Base-by-base conservation (phyloP, 2,113 vertebrate genomes). In the Lophius piscatorius region DNA sequence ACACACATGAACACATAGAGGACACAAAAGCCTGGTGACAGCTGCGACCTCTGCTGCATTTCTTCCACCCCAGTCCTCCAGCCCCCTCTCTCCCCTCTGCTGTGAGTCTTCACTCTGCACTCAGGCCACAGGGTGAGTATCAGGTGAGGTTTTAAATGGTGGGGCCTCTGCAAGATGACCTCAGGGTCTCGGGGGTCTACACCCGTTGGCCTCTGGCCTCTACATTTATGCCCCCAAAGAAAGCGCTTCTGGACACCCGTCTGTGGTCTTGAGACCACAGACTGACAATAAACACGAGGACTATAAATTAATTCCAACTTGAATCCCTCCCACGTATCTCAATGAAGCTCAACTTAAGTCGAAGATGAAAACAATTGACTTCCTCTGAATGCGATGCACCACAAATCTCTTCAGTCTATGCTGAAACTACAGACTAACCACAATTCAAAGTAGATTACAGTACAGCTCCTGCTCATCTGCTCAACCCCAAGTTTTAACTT, bases 131-230 rank as follows among this genome's bases (percentile, higher is more conserved):
- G 88, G 81, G 82, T 80, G 87, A 87, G 87, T 90, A 90, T 90
- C 88, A 90, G 84, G 87, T 90, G 81, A 89, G 87, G 81, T 90
- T 90, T 90, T 89, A 89, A 90, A 89, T 89, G 88, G 82, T 24
- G 45, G 77, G 80, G 87, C 82, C 87, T 83, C 81, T 29, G 58
- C 34, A 16, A 66, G 79, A 87, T 88, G 87, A 88, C 85, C 87
- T 88, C 82, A 87, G 82, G 82, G 77, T 87, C 87, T 66, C 82
- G 14, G 35, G 74, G 80, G 84, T 85, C 77, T 81, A 65, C 52
- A 78, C 80, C 61, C 28, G 13, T 8, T 83, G 75, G 81, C 84
- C 88, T 82, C 74, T 79, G 67, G 70, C 75, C 87, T 80, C 83
- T 79, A 70, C 75, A 66, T 67, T 71, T 76, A 74, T 72, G 63